Percentiles rank a stretch among this genome's conserved stretches.
phyloP scores from a whole-genome alignment of 1,140 invertebrate species.

The Chelonus insularis region DNA sequence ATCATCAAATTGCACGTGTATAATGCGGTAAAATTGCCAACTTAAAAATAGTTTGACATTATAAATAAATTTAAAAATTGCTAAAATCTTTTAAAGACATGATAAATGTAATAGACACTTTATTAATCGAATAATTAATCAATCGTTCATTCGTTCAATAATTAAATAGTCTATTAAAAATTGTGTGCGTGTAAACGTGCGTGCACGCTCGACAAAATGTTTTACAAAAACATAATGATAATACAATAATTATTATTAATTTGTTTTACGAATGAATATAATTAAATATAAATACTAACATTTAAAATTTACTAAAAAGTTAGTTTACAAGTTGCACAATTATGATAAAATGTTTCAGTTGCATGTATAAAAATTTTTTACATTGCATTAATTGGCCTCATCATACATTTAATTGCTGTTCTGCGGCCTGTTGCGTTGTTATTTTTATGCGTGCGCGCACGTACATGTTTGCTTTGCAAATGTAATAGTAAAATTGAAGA shows the following conservation, averaged over 20 bases:
- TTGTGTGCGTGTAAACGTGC: conserved; percentile 6
- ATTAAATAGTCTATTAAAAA: not conserved
- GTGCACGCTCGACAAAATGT: not conserved
- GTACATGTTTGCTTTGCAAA: not conserved
- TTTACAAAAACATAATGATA: not conserved
- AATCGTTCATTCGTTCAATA: not conserved
- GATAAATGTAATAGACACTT: too few species aligned
- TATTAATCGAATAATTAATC: too few species aligned
- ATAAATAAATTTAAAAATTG: not conserved
- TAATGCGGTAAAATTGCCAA: not conserved
- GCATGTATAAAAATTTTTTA: not conserved
- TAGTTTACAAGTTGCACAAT: not conserved
- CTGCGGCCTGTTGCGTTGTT: not conserved
- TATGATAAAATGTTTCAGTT: not conserved
- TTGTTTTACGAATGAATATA: not conserved
- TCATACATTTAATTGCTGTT: not conserved
- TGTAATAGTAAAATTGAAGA: not conserved
- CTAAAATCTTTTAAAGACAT: too few species aligned
- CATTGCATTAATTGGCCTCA: not conserved
- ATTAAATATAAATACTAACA: conserved; percentile 4
- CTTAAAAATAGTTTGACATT: not conserved
- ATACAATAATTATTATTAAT: not conserved
- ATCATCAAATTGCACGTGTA: not conserved
- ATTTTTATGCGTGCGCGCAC: not conserved
- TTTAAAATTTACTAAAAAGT: not conserved